A percentile compares a stretch with the other conserved stretches of the same genome.
Conservation (phyloP, 2,797 vertebrate genomes). For the Gambelia wislizenii region DNA sequence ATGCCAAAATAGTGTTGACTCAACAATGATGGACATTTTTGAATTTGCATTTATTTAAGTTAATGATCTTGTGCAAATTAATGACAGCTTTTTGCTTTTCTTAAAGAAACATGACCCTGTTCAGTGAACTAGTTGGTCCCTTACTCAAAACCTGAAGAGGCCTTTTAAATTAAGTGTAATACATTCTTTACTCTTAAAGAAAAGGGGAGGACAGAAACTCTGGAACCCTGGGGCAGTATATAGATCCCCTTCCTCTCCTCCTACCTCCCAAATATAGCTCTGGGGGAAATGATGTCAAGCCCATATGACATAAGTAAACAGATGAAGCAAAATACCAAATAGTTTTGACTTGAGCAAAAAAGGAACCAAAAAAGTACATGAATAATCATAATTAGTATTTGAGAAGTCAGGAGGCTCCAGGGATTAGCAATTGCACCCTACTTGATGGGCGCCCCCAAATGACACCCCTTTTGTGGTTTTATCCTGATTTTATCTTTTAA, state of each 20-base stretch:
- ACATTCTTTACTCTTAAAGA: background rate
- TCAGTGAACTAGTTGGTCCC: background rate
- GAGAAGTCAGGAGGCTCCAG: background rate
- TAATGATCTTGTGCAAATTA: background rate
- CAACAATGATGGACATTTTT: background rate
- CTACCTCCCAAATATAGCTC: background rate
- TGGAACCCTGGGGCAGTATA: too few relatives aligned
- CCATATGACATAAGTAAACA: background rate
- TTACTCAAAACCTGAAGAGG: background rate
- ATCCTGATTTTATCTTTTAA: background rate
- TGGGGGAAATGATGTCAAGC: background rate
- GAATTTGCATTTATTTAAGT: constrained; percentile 2
- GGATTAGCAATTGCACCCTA: background rate
- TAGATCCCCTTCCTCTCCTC: background rate
- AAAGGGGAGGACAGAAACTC: background rate
- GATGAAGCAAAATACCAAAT: background rate
- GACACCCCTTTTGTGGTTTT: background rate
- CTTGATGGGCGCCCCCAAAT: background rate
- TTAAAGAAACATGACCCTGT: background rate
- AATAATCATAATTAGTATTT: background rate
- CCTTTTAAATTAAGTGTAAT: background rate
- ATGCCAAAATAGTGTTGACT: background rate
- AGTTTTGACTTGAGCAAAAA: background rate
- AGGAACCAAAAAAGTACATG: background rate
- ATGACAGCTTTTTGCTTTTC: background rate